Conservation (phyloP, 92 coral and sea anemone genomes). For the Epizoanthus ramosus region DNA sequence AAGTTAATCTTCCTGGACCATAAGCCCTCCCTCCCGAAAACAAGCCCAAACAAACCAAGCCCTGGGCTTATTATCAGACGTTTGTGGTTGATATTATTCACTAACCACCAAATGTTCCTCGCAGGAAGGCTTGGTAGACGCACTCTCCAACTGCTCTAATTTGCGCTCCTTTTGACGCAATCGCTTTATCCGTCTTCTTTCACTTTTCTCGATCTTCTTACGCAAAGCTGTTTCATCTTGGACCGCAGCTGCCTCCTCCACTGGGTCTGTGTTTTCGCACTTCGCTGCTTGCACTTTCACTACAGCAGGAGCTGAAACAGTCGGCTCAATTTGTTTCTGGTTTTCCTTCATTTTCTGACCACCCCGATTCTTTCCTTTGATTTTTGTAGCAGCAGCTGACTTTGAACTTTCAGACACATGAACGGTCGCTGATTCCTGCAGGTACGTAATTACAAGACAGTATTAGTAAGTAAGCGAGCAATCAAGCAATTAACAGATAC, state of each 20-base stretch:
- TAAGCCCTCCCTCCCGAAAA: no score
- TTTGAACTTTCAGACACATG: neutral
- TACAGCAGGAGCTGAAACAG: neutral
- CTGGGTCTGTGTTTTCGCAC: neutral
- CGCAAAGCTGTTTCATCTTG: neutral
- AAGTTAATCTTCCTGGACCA: no score
- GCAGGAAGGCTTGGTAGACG: neutral
- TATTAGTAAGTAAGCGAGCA: no score
- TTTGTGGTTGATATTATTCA: no score
- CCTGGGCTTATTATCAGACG: no score
- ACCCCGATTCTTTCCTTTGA: neutral
- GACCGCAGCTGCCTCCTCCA: neutral
- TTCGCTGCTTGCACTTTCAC: neutral
- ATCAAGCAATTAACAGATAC: no score
- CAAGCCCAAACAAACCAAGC: no score
- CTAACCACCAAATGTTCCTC: neutral
- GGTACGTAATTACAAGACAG: neutral
- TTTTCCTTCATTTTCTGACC: neutral
- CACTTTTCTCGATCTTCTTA: slow-evolving; percentile 19
- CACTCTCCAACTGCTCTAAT: neutral
- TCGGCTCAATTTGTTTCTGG: neutral
- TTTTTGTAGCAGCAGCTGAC: neutral
- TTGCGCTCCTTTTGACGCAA: slow-evolving; percentile 26
- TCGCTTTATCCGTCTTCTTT: slow-evolving; percentile 17
- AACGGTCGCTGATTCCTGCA: neutral